Evolutionary conservation across 2,888 invertebrate species (phyloP).

Genomic region (Ophioninae sp.): DNA sequence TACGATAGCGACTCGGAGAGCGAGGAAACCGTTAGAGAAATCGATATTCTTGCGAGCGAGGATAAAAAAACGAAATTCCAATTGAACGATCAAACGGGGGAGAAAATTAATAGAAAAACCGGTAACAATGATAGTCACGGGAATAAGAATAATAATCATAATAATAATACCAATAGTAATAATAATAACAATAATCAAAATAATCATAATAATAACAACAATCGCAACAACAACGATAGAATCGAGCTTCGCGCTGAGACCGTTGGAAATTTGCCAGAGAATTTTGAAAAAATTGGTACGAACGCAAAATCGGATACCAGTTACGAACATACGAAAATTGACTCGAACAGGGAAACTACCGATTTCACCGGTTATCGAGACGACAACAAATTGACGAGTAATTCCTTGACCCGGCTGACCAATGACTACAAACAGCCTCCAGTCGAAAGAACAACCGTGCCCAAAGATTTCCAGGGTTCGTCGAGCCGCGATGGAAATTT

Average conservation of each 20-base stretch:
- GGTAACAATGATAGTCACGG: conserved; percentile 33
- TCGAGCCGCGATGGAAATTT: conserved; percentile 30
- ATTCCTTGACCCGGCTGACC: conserved; percentile 47
- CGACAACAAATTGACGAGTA: conserved; percentile 52
- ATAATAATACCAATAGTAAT: conserved; percentile 36
- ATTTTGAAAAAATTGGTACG: conserved; percentile 8
- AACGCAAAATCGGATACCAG: conserved; percentile 27
- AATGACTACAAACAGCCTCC: conserved; percentile 52
- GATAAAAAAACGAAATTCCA: conserved; percentile 45
- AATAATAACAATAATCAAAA: conserved; percentile 44
- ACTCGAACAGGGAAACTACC: conserved; percentile 43
- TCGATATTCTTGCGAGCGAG: conserved; percentile 17
- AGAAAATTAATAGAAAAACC: conserved; percentile 27
- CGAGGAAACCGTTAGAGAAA: conserved; percentile 54
- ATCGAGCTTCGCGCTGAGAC: background rate
- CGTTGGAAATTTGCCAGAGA: background rate
- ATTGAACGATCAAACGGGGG: conserved; percentile 49
- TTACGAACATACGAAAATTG: background rate
- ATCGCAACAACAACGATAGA: conserved; percentile 29
- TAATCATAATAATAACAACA: conserved; percentile 25
- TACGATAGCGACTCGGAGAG: conserved; percentile 62
- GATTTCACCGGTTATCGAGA: conserved; percentile 30
- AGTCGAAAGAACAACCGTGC: conserved; percentile 6
- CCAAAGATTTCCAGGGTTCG: conserved; percentile 1
- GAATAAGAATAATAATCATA: conserved; percentile 37